phyloP scores from a whole-genome alignment of 2,113 vertebrate genomes.

The Phasianus colchicus region DNA sequence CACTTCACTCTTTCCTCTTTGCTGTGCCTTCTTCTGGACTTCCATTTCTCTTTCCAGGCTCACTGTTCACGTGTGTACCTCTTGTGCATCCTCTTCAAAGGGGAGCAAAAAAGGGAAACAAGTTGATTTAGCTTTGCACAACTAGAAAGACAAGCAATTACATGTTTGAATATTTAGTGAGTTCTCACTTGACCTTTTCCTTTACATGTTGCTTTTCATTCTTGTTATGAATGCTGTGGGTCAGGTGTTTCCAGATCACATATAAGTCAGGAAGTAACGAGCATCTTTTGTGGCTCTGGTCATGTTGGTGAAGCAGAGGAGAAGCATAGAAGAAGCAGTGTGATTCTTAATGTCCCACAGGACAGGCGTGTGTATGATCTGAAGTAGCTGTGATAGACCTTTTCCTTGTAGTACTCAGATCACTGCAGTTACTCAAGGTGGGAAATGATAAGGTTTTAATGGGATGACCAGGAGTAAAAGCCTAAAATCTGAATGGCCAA shows the following conservation, averaged over 20 bases:
- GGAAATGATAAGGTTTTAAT: not conserved
- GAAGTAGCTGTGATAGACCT: not conserved
- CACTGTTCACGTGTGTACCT: not conserved
- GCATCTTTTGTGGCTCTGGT: not conserved
- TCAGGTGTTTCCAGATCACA: not conserved
- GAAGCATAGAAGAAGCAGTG: rapidly evolving
- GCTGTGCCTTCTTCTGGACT: not conserved
- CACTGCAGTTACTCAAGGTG: not conserved
- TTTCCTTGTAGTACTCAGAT: not conserved
- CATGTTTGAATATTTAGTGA: not conserved
- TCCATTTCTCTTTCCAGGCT: not conserved
- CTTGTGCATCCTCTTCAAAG: not conserved
- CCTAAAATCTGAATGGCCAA: not conserved
- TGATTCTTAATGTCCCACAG: not conserved
- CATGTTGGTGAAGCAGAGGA: not conserved
- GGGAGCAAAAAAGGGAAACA: too few species aligned
- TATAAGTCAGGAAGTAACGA: rapidly evolving
- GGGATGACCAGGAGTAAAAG: not conserved
- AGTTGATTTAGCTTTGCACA: not conserved
- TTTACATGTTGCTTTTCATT: not conserved
- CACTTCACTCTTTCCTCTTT: not conserved
- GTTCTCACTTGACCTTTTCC: not conserved
- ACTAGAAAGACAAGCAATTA: not conserved
- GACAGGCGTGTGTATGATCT: not conserved
- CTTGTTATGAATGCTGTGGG: not conserved